Evolutionary conservation across 2,113 vertebrate genomes (phyloP), one percentile per base, ranked within the genome.

Genomic region (Damaliscus lunatus): DNA sequence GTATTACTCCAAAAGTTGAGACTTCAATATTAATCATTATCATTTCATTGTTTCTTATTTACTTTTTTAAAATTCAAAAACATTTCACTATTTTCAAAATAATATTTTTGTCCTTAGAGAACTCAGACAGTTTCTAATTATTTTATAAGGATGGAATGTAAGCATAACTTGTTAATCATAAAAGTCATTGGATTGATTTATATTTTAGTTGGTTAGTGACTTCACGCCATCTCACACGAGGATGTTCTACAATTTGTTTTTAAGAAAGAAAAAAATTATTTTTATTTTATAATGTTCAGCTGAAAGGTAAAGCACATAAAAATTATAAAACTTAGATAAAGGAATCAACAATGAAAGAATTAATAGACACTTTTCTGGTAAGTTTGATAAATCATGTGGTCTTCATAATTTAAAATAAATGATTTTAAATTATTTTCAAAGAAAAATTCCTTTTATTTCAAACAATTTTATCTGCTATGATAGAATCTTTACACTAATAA

Each of bases 1-100:
- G 23, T 80, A 17, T 91, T 88, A 87, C 3, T 96, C 16, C 93
- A 94, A 94, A 94, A 94, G 74, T 92, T 17, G 67, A 78, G 23
- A n/a, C 11, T 48, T 88, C 14, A 88, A 11, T 90, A 19, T 74
- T 92, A 84, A 87, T 53, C 1, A 1, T 8, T 64, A 11, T 59
- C 19, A 57, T 48, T 90, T 94, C 16, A 71, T 78, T 98, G 27
- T 71, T 85, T 31, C 9, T 93, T 71, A n/a, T 86, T 96, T 6
- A 64, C 16, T 91, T 53, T 85, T 96, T 83, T 84, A 3, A 27
- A 96, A 90, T 80, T 90, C 36, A 83, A 62, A 94, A 21, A 81
- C 4, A 53, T 57, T 88, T 77, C 5, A 36, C 21, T 33, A 40
- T 87, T 92, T 95, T 90, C 6, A 87, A 94, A 93, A 87, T 62